Percentiles rank a stretch among this genome's conserved stretches.
phyloP scores from a whole-genome alignment of 2,888 invertebrate genomes.

The Dorcus parallelipipedus region DNA sequence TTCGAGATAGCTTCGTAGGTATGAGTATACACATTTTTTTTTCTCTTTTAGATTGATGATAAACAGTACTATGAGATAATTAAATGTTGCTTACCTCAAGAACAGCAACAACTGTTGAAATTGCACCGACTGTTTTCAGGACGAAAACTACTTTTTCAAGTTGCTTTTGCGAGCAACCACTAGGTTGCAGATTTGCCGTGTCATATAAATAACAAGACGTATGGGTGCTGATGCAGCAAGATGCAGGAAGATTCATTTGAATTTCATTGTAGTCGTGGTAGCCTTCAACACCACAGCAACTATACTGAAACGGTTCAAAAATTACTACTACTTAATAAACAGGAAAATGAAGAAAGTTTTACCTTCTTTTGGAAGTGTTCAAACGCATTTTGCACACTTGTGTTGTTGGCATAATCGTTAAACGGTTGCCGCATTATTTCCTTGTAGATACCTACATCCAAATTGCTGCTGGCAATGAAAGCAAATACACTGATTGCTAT shows the following conservation, averaged over 20 bases:
- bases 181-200: background rate
- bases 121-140: constrained; percentile 14
- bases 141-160: constrained; percentile 12
- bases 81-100: constrained; percentile 6
- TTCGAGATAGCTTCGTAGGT: too few species aligned
- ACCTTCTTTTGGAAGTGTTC: constrained; percentile 15
- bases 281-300: constrained; percentile 13
- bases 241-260: constrained; percentile 3
- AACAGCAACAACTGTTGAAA: constrained; percentile 12
- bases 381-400: constrained; percentile 3
- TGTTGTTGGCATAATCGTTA: constrained; percentile 1
- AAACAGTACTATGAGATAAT: background rate
- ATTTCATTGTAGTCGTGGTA: constrained; percentile 10
- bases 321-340: background rate
- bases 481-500: constrained; percentile 9
- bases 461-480: constrained; percentile 9
- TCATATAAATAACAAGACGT: background rate
- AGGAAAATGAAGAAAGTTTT: constrained; percentile 1
- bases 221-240: constrained; percentile 4
- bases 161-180: constrained; percentile 10
- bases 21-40: too few species aligned
- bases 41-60: too few species aligned
- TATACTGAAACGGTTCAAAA: constrained; percentile 11
- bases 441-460: constrained; percentile 3
- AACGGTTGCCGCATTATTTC: constrained; percentile 7